Percentiles rank a stretch among this genome's conserved stretches.
phyloP scores from a whole-genome alignment of 2,113 vertebrate species.

The Burhinus oedicnemus region DNA sequence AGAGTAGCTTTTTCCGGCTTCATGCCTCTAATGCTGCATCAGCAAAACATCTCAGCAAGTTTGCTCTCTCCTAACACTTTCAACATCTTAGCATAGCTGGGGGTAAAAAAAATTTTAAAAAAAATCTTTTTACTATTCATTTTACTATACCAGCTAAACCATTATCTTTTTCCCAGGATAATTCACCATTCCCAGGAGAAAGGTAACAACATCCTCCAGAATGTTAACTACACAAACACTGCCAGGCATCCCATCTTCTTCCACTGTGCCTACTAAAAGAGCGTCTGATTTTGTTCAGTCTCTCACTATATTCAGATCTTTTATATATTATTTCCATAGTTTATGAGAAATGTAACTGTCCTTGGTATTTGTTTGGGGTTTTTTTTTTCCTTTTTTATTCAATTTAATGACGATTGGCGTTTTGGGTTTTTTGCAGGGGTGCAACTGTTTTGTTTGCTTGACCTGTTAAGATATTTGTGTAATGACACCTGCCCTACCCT shows the following conservation, averaged over 20 bases:
- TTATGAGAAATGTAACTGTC: background rate
- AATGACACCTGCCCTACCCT: background rate
- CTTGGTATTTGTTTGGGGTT: background rate
- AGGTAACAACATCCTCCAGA: background rate
- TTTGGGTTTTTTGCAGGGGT: background rate
- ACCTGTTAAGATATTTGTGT: background rate
- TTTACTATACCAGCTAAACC: background rate
- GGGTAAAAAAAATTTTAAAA: background rate
- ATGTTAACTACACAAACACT: rapidly evolving
- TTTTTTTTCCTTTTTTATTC: background rate
- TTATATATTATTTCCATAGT: background rate
- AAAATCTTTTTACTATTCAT: background rate
- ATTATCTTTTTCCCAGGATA: background rate
- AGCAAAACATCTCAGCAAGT: background rate
- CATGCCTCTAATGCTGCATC: background rate
- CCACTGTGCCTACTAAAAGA: background rate
- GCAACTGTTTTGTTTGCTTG: background rate
- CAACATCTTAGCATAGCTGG: background rate
- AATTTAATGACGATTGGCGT: background rate
- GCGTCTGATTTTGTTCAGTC: background rate
- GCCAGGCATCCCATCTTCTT: background rate
- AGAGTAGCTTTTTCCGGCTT: background rate
- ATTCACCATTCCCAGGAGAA: background rate
- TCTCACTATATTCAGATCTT: background rate
- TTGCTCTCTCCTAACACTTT: background rate